Evolutionary conservation across 2,888 invertebrate species (phyloP).

Genomic region (Arctia plantaginis): DNA sequence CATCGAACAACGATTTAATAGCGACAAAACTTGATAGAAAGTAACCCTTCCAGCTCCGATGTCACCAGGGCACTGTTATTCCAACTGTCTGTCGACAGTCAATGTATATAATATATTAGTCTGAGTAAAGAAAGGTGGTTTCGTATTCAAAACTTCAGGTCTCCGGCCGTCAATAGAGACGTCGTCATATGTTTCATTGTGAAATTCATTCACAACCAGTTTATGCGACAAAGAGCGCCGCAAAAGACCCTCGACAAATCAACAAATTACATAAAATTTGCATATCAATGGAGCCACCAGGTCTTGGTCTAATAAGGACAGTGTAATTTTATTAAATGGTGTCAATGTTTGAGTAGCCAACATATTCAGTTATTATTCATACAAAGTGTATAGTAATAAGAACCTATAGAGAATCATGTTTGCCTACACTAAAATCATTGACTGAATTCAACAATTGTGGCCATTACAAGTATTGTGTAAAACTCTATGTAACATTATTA

Average conservation of each 20-base stretch:
- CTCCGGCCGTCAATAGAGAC: conserved; percentile 74
- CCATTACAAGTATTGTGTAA: not conserved
- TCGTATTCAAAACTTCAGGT: conserved; percentile 61
- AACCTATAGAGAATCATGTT: not conserved
- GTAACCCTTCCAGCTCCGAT: conserved; percentile 39
- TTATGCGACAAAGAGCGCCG: conserved; percentile 78
- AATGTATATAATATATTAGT: conserved; percentile 75
- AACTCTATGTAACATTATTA: not conserved
- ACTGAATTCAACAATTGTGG: not conserved
- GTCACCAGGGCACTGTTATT: conserved; percentile 70
- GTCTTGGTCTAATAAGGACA: conserved; percentile 71
- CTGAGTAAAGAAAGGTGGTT: conserved; percentile 62
- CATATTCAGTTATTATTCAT: conserved; percentile 57
- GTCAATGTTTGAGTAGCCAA: conserved; percentile 70
- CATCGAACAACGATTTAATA: not conserved
- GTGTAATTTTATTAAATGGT: conserved; percentile 76
- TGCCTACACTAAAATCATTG: not conserved
- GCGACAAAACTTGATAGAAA: conserved; percentile 33
- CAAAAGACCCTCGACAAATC: conserved; percentile 84
- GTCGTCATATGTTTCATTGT: conserved; percentile 81
- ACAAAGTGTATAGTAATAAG: not conserved
- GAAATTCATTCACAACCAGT: conserved; percentile 72
- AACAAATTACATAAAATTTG: conserved; percentile 85
- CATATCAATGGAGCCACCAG: conserved; percentile 76
- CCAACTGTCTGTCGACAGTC: conserved; percentile 69